A percentile compares a stretch with the other conserved stretches of the same genome.
Evolutionary conservation across 2,797 vertebrate genomes (phyloP).

Genomic region (Monodelphis domestica): DNA sequence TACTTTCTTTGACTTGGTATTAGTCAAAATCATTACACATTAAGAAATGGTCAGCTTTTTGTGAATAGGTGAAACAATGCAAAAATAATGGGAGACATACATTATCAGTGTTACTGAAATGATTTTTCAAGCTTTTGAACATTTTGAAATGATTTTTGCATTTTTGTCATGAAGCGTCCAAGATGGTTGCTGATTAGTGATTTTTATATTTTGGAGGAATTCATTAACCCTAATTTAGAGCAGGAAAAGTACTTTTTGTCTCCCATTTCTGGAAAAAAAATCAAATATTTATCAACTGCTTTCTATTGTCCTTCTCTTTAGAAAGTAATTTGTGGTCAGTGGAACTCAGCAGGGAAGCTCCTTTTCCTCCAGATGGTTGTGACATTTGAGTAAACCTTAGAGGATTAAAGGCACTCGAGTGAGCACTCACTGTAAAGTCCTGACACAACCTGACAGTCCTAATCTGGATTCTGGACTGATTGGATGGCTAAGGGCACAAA

Average conservation of each 20-base stretch:
- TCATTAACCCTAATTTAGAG: slow-evolving; percentile 49
- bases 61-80: neutral
- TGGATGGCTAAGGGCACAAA: slow-evolving; percentile 76
- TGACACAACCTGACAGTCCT: slow-evolving; percentile 87
- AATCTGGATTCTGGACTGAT: slow-evolving; percentile 83
- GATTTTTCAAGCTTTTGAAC: slow-evolving; percentile 8
- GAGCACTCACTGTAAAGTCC: slow-evolving; percentile 82
- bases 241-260: slow-evolving; percentile 36
- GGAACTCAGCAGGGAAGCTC: slow-evolving; percentile 83
- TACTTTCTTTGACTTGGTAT: neutral
- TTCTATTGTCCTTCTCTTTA: slow-evolving; percentile 76
- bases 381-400: slow-evolving; percentile 87
- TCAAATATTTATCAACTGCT: slow-evolving; percentile 80
- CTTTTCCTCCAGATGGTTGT: slow-evolving; percentile 87
- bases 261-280: slow-evolving; percentile 60
- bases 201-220: slow-evolving; percentile 24
- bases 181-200: slow-evolving; percentile 23
- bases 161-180: neutral
- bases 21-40: neutral
- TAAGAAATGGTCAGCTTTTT: slow-evolving; percentile 2
- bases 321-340: slow-evolving; percentile 84
- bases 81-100: neutral
- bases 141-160: slow-evolving; percentile 43
- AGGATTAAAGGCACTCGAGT: slow-evolving; percentile 87
- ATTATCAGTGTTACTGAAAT: slow-evolving; percentile 7